phyloP scores from a whole-genome alignment of 2,113 vertebrate genomes.

The Tyrannus savana region DNA sequence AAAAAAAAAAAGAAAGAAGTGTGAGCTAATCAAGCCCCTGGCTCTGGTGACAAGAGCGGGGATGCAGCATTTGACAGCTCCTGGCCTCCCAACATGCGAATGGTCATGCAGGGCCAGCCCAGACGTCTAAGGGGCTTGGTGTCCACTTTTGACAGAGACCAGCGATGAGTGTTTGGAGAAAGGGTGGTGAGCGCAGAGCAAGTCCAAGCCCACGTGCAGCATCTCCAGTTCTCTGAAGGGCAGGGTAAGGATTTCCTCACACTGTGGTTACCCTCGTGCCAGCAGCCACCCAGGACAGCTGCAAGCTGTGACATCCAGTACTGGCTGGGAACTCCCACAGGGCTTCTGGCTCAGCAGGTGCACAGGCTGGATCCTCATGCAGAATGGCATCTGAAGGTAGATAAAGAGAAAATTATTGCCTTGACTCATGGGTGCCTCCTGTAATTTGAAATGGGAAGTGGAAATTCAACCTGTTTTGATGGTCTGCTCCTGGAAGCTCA shows the following conservation, averaged over 20 bases:
- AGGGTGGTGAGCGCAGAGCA: background rate
- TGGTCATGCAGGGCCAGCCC: background rate
- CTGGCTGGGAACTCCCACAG: background rate
- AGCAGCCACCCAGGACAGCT: background rate
- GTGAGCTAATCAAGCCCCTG: background rate
- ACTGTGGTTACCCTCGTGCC: background rate
- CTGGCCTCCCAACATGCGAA: rapidly evolving
- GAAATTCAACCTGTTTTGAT: conserved; percentile 39
- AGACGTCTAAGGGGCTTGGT: background rate
- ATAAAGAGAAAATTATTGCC: conserved; percentile 38
- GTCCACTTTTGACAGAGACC: background rate
- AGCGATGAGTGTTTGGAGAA: background rate
- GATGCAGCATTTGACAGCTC: rapidly evolving
- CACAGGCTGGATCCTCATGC: background rate
- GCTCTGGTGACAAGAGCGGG: rapidly evolving
- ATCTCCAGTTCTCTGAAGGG: background rate
- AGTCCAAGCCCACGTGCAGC: background rate
- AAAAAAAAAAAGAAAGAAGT: background rate
- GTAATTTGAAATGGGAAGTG: conserved; percentile 62
- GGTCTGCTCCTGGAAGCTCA: conserved; percentile 57
- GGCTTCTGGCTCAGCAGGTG: background rate
- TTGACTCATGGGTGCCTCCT: conserved; percentile 32
- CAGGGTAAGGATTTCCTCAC: background rate
- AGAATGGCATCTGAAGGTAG: background rate
- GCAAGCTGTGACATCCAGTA: background rate